Evolutionary conservation across 2,797 vertebrate genomes (phyloP), one percentile per base, ranked within the genome.

Genomic region (Neosalanx taihuensis): DNA sequence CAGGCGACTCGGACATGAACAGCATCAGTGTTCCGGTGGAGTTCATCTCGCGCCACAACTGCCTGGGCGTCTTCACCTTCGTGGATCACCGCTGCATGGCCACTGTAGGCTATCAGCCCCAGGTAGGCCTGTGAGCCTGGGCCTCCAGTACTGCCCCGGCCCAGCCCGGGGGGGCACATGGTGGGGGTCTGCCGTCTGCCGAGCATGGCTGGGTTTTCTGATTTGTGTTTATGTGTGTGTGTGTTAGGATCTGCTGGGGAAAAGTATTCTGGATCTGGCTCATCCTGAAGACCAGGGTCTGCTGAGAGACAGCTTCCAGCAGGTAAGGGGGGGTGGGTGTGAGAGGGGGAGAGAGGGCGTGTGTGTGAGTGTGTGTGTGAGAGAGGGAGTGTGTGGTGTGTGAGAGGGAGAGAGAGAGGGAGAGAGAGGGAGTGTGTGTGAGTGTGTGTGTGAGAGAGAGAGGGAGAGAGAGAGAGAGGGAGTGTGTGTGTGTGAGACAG

Each of bases 11-110:
- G 0, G 95, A 93, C 84, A 87, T 95, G 65, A 96, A 90, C 85
- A 96, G 86, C 0, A 79, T 96, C 58, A 95, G 92, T 30, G 93
- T 95, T 71, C 98, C 98, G 0, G 94, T 94, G 1, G 98, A 99
- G 75, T 99, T 99, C 89, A 98, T 99, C 84, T 99, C 98, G 49
- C 89, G 98, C 1, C 98, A 99, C 88, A 98, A 94, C 87, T 94
- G 93, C 5, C 94, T 95, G 1, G 95, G 97, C 0, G 80, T 93
- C 18, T 99, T 97, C 87, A 99, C 96, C 57, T 99, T 99, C 35
- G 95, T 99, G 26, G 98, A 99, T 84, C 96, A 98, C 77, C 95
- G 98, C 26, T 97, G 96, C 10, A 77, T 95, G 77, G 93, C 94
- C 1, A 96, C 96, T 0, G 90, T 98, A 0, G 95, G 96, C 75